A percentile compares a stretch with the other conserved stretches of the same genome.
Conservation (phyloP, 2,797 vertebrate genomes). For the Oryzias dopingdopingensis region DNA sequence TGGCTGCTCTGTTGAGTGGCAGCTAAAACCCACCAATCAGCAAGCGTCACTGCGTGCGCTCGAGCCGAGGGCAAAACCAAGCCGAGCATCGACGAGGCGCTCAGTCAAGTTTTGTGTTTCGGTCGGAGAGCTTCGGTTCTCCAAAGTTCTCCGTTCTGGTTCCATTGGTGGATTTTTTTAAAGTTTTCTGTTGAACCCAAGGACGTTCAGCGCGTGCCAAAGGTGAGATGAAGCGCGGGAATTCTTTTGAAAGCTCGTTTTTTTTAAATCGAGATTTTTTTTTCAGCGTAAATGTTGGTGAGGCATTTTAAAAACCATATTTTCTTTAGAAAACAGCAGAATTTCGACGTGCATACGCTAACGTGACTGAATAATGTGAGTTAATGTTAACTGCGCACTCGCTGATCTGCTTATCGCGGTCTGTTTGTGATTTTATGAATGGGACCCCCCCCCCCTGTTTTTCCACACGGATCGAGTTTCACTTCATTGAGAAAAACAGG, state of each 20-base stretch:
- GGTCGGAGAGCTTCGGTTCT: constrained; percentile 39
- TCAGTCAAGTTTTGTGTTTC: constrained; percentile 78
- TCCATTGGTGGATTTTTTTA: constrained; percentile 19
- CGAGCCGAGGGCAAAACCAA: constrained; percentile 63
- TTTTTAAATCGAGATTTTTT: no score
- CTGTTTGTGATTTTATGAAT: constrained; percentile 72
- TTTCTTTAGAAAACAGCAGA: no score
- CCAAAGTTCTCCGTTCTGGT: constrained; percentile 5
- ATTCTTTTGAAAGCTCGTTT: no score
- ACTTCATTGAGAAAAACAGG: constrained; percentile 85
- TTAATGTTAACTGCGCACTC: no score
- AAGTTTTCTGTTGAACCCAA: constrained; percentile 13
- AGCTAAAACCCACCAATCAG: constrained; percentile 54
- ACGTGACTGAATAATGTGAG: no score
- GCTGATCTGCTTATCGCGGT: not conserved
- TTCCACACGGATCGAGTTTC: constrained; percentile 77
- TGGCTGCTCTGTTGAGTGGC: constrained; percentile 61
- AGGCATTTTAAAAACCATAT: no score
- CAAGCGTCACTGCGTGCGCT: constrained; percentile 26
- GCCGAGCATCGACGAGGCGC: constrained; percentile 68
- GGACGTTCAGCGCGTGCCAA: constrained; percentile 51
- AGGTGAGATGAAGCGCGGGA: no score
- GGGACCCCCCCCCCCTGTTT: constrained; percentile 49
- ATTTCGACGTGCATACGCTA: no score
- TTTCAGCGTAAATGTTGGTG: no score